Base-by-base conservation (phyloP, 2,113 vertebrate species). In the Amblyopsis rosae region DNA sequence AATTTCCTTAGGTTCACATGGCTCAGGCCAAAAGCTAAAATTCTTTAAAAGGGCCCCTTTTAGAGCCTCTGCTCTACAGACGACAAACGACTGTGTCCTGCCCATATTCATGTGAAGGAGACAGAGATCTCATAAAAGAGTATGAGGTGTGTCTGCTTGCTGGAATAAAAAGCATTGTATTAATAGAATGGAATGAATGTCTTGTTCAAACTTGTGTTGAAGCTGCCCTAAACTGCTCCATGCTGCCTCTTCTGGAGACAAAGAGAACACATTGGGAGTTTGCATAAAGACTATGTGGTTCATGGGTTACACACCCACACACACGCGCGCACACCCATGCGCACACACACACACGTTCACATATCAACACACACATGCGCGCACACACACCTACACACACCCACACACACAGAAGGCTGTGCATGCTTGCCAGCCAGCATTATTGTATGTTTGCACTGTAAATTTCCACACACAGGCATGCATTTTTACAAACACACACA, bases 1-100 rank as follows among this genome's bases (percentile, higher is more conserved):
- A 83, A 88, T 91, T 91, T 90, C 86, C 88, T 88, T 87, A 72
- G 79, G 84, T 73, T 73, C 76, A 87, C 79, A 82, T 57, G 68
- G 76, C 71, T 58, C 45, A 70, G 67, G 73, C 75, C 60, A 64
- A 79, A 79, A 75, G 82, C 72, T 71, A 55, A 72, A 70, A 75
- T 81, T 69, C 16, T 77, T 19, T 16, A 41, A 65, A 63, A 15
- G 26, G 46, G 70, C 73, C 10, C 46, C 35, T 41, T 41, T 64
- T 70, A 26, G 26, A 26, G 26, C 2, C 2, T 2, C 66, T 77
- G 59, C 47, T 45, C 56, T 58, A 73, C 58, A 75, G 59, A 51
- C 59, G 35, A 4, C 67, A 59, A 51, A 8, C 35, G 35, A 41
- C 35, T 8, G 35, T 75, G 78, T 80, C 19, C 8, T 47, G 61